Evolutionary conservation across 2,888 invertebrate species (phyloP).

Genomic region (Conus canariensis): DNA sequence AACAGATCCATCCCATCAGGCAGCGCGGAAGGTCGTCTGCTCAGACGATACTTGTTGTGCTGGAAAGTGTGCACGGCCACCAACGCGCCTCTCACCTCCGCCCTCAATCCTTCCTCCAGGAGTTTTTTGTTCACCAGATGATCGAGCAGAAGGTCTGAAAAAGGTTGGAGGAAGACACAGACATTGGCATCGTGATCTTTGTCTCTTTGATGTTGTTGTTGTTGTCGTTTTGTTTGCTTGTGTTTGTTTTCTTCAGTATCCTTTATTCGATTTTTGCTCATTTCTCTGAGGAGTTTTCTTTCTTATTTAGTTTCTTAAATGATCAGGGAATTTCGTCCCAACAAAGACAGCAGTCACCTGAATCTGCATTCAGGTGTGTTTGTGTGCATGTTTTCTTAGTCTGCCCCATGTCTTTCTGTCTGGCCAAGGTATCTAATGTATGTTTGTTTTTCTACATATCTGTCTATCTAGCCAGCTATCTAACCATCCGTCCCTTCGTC

Average conservation of each 20-base stretch:
- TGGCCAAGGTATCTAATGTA: not conserved
- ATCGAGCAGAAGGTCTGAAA: conserved; percentile 89
- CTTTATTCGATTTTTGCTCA: too few species aligned
- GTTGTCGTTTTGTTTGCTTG: too few species aligned
- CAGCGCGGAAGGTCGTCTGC: conserved; percentile 54
- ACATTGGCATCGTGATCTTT: not conserved
- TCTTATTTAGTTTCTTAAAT: too few species aligned
- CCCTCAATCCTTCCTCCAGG: conserved; percentile 87
- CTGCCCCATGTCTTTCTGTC: too few species aligned
- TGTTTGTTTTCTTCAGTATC: too few species aligned
- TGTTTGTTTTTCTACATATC: not conserved
- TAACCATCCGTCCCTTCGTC: too few species aligned
- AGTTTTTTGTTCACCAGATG: conserved; percentile 90
- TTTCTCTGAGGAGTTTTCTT: too few species aligned
- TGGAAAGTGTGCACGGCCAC: conserved; percentile 95
- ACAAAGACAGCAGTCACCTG: too few species aligned
- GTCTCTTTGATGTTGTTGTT: not conserved
- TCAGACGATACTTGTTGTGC: conserved; percentile 84
- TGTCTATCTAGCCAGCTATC: too few species aligned
- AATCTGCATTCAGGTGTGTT: too few species aligned
- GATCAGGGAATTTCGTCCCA: too few species aligned
- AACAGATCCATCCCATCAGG: conserved; percentile 50
- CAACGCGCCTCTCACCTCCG: conserved; percentile 89
- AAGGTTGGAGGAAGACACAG: not conserved
- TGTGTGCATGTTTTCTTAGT: too few species aligned